A percentile compares a stretch with the other conserved stretches of the same genome.
Evolutionary conservation across 2,797 vertebrate genomes (phyloP).

Genomic region (Crossoptilon crossoptilon): DNA sequence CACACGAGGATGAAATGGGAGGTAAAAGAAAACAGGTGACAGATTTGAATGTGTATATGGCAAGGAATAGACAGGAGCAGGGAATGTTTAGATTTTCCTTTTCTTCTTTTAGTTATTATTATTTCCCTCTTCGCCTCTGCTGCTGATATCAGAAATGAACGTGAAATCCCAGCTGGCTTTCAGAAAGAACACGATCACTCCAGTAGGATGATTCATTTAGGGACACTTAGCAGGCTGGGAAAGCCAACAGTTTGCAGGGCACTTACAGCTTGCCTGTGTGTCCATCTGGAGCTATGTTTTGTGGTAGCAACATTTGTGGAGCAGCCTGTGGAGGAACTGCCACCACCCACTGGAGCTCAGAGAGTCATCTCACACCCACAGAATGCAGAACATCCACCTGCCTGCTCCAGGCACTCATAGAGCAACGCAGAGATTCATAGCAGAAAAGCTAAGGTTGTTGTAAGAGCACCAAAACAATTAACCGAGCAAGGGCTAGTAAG

Average conservation of each 20-base stretch:
- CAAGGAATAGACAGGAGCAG: neutral
- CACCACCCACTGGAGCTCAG: neutral
- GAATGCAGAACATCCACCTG: neutral
- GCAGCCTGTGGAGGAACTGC: neutral
- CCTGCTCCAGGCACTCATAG: neutral
- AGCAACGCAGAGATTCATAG: neutral
- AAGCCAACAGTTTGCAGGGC: neutral
- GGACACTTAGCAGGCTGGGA: neutral
- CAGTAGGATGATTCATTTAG: neutral
- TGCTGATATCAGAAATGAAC: no score
- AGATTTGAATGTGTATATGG: neutral
- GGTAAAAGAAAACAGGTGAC: neutral
- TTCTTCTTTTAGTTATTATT: neutral
- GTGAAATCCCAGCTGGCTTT: neutral
- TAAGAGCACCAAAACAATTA: neutral
- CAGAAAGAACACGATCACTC: neutral
- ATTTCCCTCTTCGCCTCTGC: neutral
- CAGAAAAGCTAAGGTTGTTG: neutral
- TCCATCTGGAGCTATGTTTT: neutral
- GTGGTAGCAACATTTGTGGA: neutral
- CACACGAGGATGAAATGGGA: neutral
- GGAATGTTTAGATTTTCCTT: neutral
- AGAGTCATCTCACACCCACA: neutral
- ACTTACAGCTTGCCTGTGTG: neutral
- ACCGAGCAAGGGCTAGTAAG: neutral